Base-by-base conservation (phyloP, 2,888 invertebrate species). In the Dyspetes luteomarginatus region DNA sequence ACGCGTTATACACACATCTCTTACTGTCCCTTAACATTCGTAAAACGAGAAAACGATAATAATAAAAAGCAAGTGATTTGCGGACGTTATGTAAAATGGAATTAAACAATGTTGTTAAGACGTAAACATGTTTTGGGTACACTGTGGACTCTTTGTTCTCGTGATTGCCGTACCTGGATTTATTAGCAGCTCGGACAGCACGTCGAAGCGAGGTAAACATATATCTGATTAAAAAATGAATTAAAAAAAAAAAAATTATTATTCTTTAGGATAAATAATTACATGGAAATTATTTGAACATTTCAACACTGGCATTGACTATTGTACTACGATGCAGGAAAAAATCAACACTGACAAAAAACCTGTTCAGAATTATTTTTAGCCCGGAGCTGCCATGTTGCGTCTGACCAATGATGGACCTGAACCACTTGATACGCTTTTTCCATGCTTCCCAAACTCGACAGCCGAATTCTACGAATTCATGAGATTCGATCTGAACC, bases 101-200 rank as follows among this genome's bases (percentile, higher is more conserved):
- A 90, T 89, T 91, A 89, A 92, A 92, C 91, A 91, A 92, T 92
- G 91, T 91, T 91, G 90, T 91, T 91, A 91, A 91, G 90, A 91
- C 90, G 87, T 91, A 91, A 92, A 91, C 89, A 92, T 92, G 92
- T 91, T 91, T 90, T 91, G 90, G 91, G 88, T 90, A 91, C 90
- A 89, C 88, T 91, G 89, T 90, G 91, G 91, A 92, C 91, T 92
- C 87, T 89, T 91, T 89, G 90, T 92, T 91, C 89, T 91, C 89
- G 90, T 92, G 89, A 91, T 91, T 89, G 89, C 88, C 88, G 89
- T 90, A 90, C 90, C 89, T 90, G 91, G 91, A 91, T 91, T 91
- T 89, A 90, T 89, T 89, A 91, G 88, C 88, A 90, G 88, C 88
- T 89, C 90, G 85, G 89, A 89, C 89, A 90, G 87, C 85, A 89